Conservation (phyloP, 64 coral and sea anemone genomes). For the Cladopsammia gracilis region DNA sequence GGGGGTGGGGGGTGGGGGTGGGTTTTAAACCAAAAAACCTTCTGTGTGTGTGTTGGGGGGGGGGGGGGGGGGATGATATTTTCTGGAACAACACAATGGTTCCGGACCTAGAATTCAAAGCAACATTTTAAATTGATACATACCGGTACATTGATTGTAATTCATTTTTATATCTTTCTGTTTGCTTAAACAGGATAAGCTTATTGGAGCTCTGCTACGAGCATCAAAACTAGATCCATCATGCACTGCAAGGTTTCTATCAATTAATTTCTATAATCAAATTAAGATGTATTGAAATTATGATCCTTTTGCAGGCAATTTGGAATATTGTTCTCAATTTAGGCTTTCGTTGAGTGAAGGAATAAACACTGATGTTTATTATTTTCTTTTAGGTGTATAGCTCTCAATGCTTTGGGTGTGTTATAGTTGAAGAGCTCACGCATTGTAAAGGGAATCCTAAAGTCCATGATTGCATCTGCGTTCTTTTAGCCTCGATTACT, state of each 20-base stretch:
- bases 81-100: too few species aligned
- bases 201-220: slow-evolving; percentile 71
- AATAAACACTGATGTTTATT: background rate
- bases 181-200: slow-evolving; percentile 71
- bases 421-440: slow-evolving; percentile 96
- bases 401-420: slow-evolving; percentile 88
- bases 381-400: slow-evolving; percentile 80
- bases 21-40: too few species aligned
- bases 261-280: background rate
- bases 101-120: too few species aligned
- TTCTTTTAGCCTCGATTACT: slow-evolving; percentile 86
- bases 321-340: too few species aligned
- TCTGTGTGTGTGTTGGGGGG: too few species aligned
- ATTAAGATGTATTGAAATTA: too few species aligned
- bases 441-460: slow-evolving; percentile 90
- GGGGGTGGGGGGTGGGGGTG: too few species aligned
- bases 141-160: background rate
- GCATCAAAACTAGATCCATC: slow-evolving; percentile 87
- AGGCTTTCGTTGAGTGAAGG: background rate
- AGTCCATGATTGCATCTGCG: slow-evolving; percentile 89
- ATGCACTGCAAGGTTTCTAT: slow-evolving; percentile 76
- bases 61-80: too few species aligned
- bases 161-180: background rate
- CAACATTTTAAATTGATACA: too few species aligned
- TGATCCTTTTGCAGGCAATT: too few species aligned